phyloP scores from a whole-genome alignment of 1,140 invertebrate species.

The Panagrolaimus sp. region DNA sequence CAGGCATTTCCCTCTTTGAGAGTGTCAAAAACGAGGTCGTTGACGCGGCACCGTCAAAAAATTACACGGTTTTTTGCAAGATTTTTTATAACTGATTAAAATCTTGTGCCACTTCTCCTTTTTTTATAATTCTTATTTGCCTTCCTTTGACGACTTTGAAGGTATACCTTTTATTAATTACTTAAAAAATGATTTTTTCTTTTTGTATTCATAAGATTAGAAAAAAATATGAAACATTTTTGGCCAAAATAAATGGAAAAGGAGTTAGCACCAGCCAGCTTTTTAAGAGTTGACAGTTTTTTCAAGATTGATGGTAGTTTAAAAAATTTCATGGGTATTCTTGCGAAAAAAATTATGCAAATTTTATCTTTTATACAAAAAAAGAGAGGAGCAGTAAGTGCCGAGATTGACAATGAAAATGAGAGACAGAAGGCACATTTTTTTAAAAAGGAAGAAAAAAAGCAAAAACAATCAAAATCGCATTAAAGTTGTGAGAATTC shows the following conservation, averaged over 20 bases:
- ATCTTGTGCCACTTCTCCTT: background rate
- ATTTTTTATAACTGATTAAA: background rate
- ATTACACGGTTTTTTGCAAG: background rate
- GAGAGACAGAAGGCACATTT: background rate
- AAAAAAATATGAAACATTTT: too few relatives aligned
- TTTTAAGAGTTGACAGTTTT: background rate
- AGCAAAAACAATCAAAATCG: constrained; percentile 14
- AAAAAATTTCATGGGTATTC: background rate
- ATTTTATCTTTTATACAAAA: background rate
- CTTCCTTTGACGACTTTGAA: background rate
- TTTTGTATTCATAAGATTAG: too few relatives aligned
- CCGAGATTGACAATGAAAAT: too few relatives aligned
- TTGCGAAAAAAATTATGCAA: constrained; percentile 7
- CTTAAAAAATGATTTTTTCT: too few relatives aligned
- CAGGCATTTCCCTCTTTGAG: too few relatives aligned
- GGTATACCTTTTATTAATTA: background rate
- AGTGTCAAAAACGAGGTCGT: constrained; percentile 13
- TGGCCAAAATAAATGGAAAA: too few relatives aligned
- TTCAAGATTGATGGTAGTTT: background rate
- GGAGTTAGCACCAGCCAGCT: too few relatives aligned
- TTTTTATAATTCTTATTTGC: background rate
- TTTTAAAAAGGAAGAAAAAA: background rate
- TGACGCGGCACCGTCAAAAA: background rate
- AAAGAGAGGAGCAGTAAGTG: too few relatives aligned
- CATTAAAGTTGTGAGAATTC: constrained; percentile 7